These are phyloP conservation scores for Sycobia sp. DNA, from an alignment of 1,140 invertebrate genomes.

Conservation along the genomic window DNA sequence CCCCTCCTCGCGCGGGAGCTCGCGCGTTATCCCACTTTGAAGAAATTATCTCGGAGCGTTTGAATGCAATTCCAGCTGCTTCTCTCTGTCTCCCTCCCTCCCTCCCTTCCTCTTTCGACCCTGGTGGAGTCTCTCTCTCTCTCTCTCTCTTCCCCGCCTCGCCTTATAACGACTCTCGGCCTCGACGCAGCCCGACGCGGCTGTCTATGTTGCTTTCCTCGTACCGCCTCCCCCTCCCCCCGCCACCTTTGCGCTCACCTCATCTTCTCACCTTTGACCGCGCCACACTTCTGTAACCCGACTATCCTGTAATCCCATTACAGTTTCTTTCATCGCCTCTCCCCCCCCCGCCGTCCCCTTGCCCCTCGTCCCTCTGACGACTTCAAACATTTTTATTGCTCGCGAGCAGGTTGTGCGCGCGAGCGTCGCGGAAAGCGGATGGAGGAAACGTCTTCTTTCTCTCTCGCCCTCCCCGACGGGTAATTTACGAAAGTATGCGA, in stretches of 20 bases:
- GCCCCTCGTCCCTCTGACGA: no score
- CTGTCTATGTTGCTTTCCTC: neutral
- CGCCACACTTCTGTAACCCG: conserved; percentile 12
- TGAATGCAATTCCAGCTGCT: conserved; percentile 4
- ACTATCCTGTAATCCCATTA: neutral
- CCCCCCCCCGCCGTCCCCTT: neutral
- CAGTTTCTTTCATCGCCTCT: conserved; percentile 9
- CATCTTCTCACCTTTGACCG: conserved; percentile 4
- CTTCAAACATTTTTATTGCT: neutral
- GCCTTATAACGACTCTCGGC: neutral
- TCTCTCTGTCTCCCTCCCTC: no score
- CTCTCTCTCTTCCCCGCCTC: neutral
- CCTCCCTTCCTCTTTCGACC: no score
- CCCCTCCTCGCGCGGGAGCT: no score
- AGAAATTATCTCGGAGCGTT: conserved; percentile 19
- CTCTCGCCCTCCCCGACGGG: no score
- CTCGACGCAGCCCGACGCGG: neutral
- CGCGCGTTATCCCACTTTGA: conserved; percentile 7
- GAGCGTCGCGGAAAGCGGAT: no score
- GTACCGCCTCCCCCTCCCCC: neutral
- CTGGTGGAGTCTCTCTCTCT: no score
- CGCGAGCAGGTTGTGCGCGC: neutral
- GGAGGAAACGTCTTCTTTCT: no score
- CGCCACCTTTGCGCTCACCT: neutral
- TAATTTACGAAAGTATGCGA: no score